A percentile compares a stretch with the other conserved stretches of the same genome.
Conservation (phyloP, 2,797 vertebrate species). For the Buceros bicornis region DNA sequence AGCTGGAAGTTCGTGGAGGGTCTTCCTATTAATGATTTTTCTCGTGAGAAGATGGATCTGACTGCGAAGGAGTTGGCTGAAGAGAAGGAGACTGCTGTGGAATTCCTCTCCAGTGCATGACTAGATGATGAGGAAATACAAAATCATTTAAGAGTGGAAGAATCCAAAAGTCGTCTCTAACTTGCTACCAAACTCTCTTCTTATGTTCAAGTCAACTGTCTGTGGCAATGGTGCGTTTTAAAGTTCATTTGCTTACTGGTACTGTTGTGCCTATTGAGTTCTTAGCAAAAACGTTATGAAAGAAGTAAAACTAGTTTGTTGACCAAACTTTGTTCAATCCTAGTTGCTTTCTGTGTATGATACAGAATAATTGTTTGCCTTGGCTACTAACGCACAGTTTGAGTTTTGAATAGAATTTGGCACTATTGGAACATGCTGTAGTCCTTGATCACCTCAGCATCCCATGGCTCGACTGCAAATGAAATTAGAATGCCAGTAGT, state of each 20-base stretch:
- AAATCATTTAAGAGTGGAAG: slow-evolving; percentile 74
- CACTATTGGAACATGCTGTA: background rate
- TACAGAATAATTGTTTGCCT: slow-evolving; percentile 44
- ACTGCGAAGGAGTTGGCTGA: slow-evolving; percentile 93
- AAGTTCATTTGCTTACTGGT: slow-evolving; percentile 70
- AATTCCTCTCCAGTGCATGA: slow-evolving; percentile 88
- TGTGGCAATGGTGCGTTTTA: slow-evolving; percentile 69
- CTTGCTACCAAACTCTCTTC: slow-evolving; percentile 70
- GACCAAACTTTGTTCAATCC: slow-evolving; percentile 60
- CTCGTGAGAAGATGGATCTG: slow-evolving; percentile 91
- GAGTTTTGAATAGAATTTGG: slow-evolving; percentile 15
- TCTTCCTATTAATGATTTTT: slow-evolving; percentile 91
- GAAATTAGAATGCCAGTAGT: background rate
- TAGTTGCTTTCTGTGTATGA: slow-evolving; percentile 54
- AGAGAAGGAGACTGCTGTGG: slow-evolving; percentile 92
- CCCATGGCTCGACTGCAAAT: background rate
- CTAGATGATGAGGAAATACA: slow-evolving; percentile 68
- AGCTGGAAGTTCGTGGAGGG: slow-evolving; percentile 92
- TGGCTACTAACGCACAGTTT: slow-evolving; percentile 47
- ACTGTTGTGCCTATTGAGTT: slow-evolving; percentile 73
- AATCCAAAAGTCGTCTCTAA: slow-evolving; percentile 88
- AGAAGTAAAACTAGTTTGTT: slow-evolving; percentile 71
- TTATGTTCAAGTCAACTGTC: slow-evolving; percentile 60
- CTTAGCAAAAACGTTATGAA: slow-evolving; percentile 71
- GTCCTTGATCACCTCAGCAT: background rate